These are phyloP conservation scores for Scotopteryx bipunctaria DNA, from an alignment of 2,888 invertebrate species.

Conservation along the genomic window DNA sequence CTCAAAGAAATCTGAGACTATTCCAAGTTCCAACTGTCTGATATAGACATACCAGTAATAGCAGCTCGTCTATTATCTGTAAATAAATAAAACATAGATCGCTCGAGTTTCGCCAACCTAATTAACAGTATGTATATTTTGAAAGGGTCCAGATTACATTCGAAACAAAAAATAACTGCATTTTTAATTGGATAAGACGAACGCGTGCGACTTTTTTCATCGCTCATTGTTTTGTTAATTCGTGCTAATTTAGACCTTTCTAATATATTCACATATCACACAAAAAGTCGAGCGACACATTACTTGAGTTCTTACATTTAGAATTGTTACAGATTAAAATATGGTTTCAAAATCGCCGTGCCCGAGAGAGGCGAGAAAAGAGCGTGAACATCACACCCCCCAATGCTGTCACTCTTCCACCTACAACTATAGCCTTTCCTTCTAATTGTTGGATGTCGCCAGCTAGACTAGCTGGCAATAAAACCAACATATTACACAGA, in stretches of 20 bases:
- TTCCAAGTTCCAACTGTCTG: neutral
- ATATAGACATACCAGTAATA: too few relatives aligned
- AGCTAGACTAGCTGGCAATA: conserved; percentile 9
- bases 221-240: neutral
- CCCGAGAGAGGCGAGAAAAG: conserved; percentile 88
- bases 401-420: conserved; percentile 59
- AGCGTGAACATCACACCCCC: conserved; percentile 61
- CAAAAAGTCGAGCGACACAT: neutral
- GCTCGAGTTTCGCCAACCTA: too few relatives aligned
- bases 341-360: conserved; percentile 92
- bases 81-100: too few relatives aligned
- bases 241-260: neutral
- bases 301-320: too few relatives aligned
- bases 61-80: too few relatives aligned
- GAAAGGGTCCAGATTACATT: too few relatives aligned
- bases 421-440: conserved; percentile 43
- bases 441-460: conserved; percentile 23
- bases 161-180: neutral
- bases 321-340: conserved; percentile 83
- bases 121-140: too few relatives aligned
- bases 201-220: neutral
- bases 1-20: neutral
- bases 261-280: neutral
- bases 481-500: too few relatives aligned
- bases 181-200: neutral